Evolutionary conservation across 1,140 invertebrate species (phyloP), one percentile per base, ranked within the genome.

Genomic region (Diachasmimorpha longicaudata): DNA sequence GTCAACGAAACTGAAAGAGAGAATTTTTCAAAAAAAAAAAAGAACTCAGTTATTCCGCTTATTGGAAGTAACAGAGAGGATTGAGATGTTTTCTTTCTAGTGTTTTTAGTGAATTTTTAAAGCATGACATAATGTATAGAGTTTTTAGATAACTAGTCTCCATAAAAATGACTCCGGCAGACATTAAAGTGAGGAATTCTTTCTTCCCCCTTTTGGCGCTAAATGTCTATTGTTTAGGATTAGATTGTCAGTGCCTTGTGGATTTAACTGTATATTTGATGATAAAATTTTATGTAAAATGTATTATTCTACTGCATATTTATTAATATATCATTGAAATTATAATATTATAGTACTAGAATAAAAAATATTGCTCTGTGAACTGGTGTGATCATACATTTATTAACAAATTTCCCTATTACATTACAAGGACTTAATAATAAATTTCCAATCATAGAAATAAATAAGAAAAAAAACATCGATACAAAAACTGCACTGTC

Each of bases 391-490:
- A 75, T 70, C 70, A 66, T 67, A 77, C 70, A 75, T 78, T 78
- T 78, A 78, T 78, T 78, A 77, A 77, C 76, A 77, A 74, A 77
- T 77, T 74, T 74, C 42, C 66, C 71, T 74, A 74, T 77, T 77
- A 74, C 67, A 77, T 63, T 73, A 73, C 46, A 70, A 44, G 70
- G 31, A 39, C 75, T 79, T 73, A 73, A 44, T 37, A 37, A 42
- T 75, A 72, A 75, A 55, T 46, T 71, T 63, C 52, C 70, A 72
- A 75, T 66, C 75, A 81, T 39, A 75, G 76, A 78, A 81, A 79
- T 80, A 81, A 81, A 81, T 79, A 74, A 78, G 74, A 80, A 74
- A 75, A 74, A 75, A 31, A 74, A 72, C 68, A 74, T 78, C 74
- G 75, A 79, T 73, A 79, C 74, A 77, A 74, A 72, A 23, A 74